These are phyloP conservation scores for Galemys pyrenaicus DNA, from an alignment of 2,113 vertebrate species.

Conservation along the genomic window DNA sequence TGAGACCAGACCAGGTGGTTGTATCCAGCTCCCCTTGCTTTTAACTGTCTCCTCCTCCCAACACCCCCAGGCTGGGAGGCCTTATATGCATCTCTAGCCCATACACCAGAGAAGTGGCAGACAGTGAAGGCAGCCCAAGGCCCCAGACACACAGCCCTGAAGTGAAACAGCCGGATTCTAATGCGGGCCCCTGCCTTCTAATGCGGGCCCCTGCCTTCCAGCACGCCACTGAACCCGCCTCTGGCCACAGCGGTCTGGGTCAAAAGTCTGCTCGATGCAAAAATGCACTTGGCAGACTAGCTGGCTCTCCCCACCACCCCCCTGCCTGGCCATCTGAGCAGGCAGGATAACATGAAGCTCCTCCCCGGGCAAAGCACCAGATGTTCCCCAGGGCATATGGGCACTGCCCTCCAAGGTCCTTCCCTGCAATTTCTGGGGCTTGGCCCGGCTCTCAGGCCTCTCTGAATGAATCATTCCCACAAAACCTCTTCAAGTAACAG, in stretches of 20 bases:
- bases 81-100: background rate
- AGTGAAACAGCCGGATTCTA: fast-evolving
- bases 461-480: slow-evolving; percentile 42
- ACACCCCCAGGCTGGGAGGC: background rate
- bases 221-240: fast-evolving
- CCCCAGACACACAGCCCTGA: background rate
- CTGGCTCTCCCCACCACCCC: background rate
- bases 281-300: background rate
- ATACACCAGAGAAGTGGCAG: background rate
- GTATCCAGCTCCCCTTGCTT: too few relatives aligned
- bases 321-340: background rate
- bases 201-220: fast-evolving
- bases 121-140: background rate
- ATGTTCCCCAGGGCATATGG: background rate
- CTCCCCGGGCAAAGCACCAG: background rate
- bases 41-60: fast-evolving
- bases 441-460: background rate
- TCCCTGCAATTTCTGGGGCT: slow-evolving; percentile 37
- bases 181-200: fast-evolving
- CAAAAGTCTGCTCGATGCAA: background rate
- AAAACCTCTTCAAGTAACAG: background rate
- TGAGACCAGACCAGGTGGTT: too few relatives aligned
- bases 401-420: background rate
- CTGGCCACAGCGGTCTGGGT: background rate
- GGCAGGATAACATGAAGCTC: background rate